Conservation (phyloP, 2,113 vertebrate species). For the Prionailurus viverrinus region DNA sequence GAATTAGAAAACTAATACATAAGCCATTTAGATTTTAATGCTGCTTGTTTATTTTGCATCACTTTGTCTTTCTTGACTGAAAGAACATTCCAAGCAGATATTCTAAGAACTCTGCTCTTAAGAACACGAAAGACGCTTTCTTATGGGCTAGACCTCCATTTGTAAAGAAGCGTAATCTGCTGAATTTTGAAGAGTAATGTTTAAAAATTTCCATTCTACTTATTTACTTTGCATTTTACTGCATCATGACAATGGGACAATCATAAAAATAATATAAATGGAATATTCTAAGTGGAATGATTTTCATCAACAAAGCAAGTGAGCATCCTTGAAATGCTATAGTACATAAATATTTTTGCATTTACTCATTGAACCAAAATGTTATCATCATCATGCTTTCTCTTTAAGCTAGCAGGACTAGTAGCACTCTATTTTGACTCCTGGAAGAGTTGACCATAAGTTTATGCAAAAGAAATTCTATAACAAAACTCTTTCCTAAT, state of each 20-base stretch:
- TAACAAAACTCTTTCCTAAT: neutral
- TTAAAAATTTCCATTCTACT: neutral
- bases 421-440: neutral
- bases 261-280: neutral
- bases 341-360: neutral
- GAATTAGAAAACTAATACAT: neutral
- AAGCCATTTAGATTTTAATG: neutral
- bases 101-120: neutral
- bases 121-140: neutral
- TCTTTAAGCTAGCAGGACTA: neutral
- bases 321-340: constrained; percentile 7
- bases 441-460: neutral
- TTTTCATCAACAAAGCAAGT: constrained; percentile 50
- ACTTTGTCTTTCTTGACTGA: neutral
- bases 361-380: neutral
- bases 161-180: neutral
- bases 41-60: constrained; percentile 7
- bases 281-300: neutral
- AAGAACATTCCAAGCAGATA: neutral
- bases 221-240: neutral
- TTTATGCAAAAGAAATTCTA: constrained; percentile 1
- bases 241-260: neutral
- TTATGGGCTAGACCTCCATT: neutral
- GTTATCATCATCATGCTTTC: neutral
- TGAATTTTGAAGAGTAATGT: constrained; percentile 42